Percentiles rank a stretch among this genome's conserved stretches.
phyloP scores from a whole-genome alignment of 2,888 invertebrate genomes.

The Bugula neritina region DNA sequence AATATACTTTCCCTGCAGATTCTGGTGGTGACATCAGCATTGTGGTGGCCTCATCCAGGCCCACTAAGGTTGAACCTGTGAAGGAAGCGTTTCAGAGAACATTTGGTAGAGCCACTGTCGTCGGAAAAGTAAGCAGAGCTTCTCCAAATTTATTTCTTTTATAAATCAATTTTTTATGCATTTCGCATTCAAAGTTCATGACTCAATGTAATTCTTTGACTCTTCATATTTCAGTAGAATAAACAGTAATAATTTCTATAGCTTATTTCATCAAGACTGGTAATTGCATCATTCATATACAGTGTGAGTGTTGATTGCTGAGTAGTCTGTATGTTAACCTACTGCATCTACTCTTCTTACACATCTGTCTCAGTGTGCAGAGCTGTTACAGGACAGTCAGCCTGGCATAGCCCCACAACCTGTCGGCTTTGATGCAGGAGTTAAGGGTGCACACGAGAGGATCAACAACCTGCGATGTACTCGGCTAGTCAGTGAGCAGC shows the following conservation, averaged over 20 bases:
- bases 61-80: constrained; percentile 68
- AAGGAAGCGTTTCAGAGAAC: constrained; percentile 73
- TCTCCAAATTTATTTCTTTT: no score
- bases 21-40: constrained; percentile 73
- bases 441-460: constrained; percentile 67
- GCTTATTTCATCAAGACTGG: no score
- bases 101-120: constrained; percentile 73
- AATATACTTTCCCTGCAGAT: constrained; percentile 58
- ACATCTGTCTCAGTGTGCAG: no score
- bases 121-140: constrained; percentile 45
- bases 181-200: no score
- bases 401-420: constrained; percentile 67
- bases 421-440: constrained; percentile 70
- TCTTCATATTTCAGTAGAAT: no score
- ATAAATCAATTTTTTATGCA: no score
- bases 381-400: constrained; percentile 42
- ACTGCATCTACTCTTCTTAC: no score
- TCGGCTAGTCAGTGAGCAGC: constrained; percentile 60
- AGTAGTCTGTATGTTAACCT: no score
- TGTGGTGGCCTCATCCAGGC: constrained; percentile 71
- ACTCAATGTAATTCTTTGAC: no score
- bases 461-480: constrained; percentile 62
- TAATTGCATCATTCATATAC: no score
- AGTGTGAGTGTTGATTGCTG: no score
- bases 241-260: no score